phyloP scores from a whole-genome alignment of 2,113 vertebrate species.

The Geococcyx californianus region DNA sequence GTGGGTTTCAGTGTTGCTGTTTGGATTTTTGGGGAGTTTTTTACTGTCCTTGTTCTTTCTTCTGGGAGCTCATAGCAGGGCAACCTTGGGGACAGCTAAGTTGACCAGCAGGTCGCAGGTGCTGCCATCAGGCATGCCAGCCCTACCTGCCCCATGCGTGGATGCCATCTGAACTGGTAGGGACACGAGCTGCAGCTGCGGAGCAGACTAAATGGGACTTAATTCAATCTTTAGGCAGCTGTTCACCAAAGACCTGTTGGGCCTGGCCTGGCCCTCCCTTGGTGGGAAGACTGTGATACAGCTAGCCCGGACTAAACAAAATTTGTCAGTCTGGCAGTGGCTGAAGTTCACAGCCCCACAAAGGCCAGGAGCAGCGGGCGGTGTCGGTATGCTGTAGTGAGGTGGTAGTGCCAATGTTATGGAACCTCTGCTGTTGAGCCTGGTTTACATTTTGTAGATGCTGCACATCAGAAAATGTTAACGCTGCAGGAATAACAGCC shows the following conservation, averaged over 20 bases:
- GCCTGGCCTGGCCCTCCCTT: conserved; percentile 61
- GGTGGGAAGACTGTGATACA: conserved; percentile 36
- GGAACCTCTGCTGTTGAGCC: not conserved
- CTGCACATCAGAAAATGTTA: not conserved
- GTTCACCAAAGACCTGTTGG: conserved; percentile 69
- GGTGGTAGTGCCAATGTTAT: not conserved
- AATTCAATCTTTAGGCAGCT: conserved; percentile 53
- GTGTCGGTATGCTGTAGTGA: not conserved
- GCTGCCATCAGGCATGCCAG: not conserved
- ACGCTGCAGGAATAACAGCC: not conserved
- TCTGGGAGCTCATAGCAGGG: not conserved
- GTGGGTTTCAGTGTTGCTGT: not conserved
- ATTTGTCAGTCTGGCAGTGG: conserved; percentile 23
- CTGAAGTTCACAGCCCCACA: conserved; percentile 47
- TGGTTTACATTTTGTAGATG: not conserved
- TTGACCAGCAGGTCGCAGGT: not conserved
- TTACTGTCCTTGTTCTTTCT: not conserved
- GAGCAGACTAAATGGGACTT: conserved; percentile 43
- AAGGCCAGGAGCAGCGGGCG: not conserved
- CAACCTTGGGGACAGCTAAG: not conserved
- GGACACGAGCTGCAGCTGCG: not conserved
- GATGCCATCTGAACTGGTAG: not conserved
- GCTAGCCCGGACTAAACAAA: conserved; percentile 19
- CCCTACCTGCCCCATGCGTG: not conserved
- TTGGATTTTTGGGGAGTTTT: not conserved